Evolutionary conservation across 2,888 invertebrate genomes (phyloP).

Genomic region (Enchytraeus crypticus): DNA sequence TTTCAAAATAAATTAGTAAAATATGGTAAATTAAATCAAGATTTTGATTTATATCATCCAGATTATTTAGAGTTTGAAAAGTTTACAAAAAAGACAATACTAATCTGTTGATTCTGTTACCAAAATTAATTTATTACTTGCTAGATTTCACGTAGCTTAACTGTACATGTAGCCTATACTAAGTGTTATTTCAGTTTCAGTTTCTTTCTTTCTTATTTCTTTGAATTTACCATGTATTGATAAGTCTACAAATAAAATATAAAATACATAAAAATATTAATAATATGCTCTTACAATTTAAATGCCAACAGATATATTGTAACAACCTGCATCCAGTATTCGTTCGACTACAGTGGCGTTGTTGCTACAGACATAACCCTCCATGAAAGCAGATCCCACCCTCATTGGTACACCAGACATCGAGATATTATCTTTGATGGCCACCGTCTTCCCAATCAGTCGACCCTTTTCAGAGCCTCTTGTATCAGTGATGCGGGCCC

Average conservation of each 20-base stretch:
- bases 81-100: no score
- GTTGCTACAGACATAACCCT: slow-evolving; percentile 36
- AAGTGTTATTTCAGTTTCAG: no score
- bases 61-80: no score
- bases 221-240: neutral
- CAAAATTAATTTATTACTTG: no score
- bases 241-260: neutral
- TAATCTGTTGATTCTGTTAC: no score
- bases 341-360: slow-evolving; percentile 40
- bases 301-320: no score
- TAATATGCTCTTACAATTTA: neutral
- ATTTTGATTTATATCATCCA: no score
- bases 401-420: slow-evolving; percentile 43
- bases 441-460: slow-evolving; percentile 36
- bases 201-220: neutral
- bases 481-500: slow-evolving; percentile 38
- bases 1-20: no score
- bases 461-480: slow-evolving; percentile 32
- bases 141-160: no score
- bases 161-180: no score
- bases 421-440: slow-evolving; percentile 38
- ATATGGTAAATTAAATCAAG: no score
- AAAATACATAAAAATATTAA: neutral
- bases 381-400: slow-evolving; percentile 33
- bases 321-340: slow-evolving; percentile 36